phyloP scores from a whole-genome alignment of 2,797 vertebrate species.

The Scolopax bukidnonensis region DNA sequence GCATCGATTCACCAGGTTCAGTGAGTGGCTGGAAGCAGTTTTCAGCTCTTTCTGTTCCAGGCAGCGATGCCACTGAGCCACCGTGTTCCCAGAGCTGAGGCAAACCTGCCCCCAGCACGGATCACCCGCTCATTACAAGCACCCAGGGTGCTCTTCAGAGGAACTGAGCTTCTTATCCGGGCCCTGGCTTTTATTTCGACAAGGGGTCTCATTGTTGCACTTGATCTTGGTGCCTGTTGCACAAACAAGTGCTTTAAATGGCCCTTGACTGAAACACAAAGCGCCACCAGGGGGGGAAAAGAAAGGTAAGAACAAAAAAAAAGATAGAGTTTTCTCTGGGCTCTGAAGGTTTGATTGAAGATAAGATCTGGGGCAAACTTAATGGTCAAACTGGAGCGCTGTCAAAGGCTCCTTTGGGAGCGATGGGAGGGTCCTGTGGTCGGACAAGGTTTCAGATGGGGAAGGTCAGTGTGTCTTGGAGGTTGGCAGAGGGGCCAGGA shows the following conservation, averaged over 20 bases:
- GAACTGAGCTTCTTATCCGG: neutral
- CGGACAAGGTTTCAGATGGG: neutral
- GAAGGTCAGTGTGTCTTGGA: neutral
- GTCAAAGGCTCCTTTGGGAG: neutral
- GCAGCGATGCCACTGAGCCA: accelerated
- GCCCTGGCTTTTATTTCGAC: constrained; percentile 21
- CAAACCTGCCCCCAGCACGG: neutral
- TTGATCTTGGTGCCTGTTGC: neutral
- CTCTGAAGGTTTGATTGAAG: neutral
- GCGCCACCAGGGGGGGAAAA: neutral
- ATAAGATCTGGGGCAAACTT: constrained; percentile 8
- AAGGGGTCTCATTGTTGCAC: neutral
- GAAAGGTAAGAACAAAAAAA: neutral
- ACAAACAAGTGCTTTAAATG: constrained; percentile 24
- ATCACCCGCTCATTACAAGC: neutral
- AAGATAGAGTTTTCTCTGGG: neutral
- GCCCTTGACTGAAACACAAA: neutral
- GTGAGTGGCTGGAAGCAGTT: neutral
- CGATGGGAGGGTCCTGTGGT: neutral
- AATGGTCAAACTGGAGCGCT: neutral
- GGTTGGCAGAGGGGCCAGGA: neutral
- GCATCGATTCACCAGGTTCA: neutral
- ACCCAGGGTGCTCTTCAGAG: neutral
- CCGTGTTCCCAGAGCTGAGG: neutral
- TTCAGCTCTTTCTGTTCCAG: neutral